Conservation (phyloP, 92 coral and sea anemone species). For the Heliopora coerulea region DNA sequence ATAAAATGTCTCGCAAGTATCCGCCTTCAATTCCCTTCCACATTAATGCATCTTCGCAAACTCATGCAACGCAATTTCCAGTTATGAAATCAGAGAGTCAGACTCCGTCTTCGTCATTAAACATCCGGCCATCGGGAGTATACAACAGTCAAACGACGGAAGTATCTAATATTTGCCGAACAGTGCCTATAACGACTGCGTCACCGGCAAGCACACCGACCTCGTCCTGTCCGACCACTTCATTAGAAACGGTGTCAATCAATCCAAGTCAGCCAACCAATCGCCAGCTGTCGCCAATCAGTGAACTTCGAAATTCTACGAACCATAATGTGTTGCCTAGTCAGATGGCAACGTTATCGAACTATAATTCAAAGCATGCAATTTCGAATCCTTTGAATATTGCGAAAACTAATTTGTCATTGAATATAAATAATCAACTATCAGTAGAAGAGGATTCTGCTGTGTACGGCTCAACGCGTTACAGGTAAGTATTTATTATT, state of each 20-base stretch:
- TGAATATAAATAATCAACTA: conserved; percentile 22
- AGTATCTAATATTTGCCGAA: conserved; percentile 48
- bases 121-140: conserved; percentile 51
- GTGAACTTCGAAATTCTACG: conserved; percentile 29
- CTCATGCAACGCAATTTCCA: conserved; percentile 24
- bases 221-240: conserved; percentile 61
- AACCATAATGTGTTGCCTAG: conserved; percentile 14
- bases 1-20: conserved; percentile 71
- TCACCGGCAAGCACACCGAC: conserved; percentile 58
- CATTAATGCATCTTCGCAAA: conserved; percentile 28
- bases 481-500: conserved; percentile 27
- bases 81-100: conserved; percentile 45
- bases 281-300: conserved; percentile 38
- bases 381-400: conserved; percentile 32
- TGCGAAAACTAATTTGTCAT: conserved; percentile 30
- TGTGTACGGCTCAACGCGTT: conserved; percentile 11
- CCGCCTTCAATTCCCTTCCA: conserved; percentile 57
- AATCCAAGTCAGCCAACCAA: conserved; percentile 36
- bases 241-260: conserved; percentile 57
- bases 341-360: too few relatives aligned
- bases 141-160: conserved; percentile 61
- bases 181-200: conserved; percentile 21
- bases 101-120: conserved; percentile 51
- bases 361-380: conserved; percentile 29
- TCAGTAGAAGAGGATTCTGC: conserved; percentile 11